Evolutionary conservation across 2,113 vertebrate species (phyloP).

Genomic region (Trichechus manatus): DNA sequence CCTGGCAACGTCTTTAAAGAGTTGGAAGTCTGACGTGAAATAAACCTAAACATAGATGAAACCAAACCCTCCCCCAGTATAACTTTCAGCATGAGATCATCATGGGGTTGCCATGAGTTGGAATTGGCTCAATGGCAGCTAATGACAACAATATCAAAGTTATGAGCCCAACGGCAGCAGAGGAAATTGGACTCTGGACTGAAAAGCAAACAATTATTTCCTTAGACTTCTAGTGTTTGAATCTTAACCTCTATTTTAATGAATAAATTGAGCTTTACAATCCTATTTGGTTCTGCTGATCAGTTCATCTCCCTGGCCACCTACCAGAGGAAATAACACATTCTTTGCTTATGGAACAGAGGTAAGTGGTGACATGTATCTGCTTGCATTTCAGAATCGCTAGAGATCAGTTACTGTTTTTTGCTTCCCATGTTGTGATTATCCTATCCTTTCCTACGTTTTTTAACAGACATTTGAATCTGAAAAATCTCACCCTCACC

Average conservation of each 20-base stretch:
- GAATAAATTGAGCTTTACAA: neutral
- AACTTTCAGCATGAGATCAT: neutral
- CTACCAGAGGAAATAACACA: neutral
- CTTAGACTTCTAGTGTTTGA: neutral
- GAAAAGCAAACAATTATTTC: neutral
- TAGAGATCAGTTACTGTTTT: neutral
- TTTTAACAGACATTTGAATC: neutral
- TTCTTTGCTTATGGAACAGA: neutral
- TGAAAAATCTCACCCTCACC: neutral
- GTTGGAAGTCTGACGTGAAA: neutral
- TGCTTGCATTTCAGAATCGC: neutral
- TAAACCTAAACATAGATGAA: neutral
- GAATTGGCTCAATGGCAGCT: neutral
- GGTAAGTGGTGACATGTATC: rapidly evolving
- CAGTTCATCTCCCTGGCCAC: neutral
- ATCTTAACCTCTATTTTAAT: neutral
- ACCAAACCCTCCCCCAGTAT: neutral
- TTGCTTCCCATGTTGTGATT: neutral
- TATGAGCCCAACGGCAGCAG: neutral
- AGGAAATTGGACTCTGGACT: neutral
- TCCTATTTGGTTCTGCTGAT: neutral
- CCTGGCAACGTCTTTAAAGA: neutral
- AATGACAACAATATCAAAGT: neutral
- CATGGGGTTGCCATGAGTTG: neutral
- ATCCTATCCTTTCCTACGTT: neutral